Conservation (phyloP, 2,797 vertebrate species). For the Hippocampus kuda region DNA sequence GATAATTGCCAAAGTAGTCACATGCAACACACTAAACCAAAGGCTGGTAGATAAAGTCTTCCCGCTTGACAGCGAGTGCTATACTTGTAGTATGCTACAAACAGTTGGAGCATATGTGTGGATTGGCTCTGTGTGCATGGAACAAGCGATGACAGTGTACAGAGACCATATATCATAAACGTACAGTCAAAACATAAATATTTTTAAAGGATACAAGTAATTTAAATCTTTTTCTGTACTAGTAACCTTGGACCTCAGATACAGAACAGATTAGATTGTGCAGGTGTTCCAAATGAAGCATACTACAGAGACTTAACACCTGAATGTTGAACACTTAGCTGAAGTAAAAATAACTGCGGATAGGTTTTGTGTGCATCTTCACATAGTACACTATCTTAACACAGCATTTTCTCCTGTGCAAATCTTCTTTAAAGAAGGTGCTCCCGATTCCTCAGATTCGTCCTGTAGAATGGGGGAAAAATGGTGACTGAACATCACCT, state of each 20-base stretch:
- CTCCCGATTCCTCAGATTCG: constrained; percentile 77
- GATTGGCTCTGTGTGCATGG: not conserved
- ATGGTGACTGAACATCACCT: not conserved
- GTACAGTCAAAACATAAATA: not conserved
- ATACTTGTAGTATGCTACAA: not conserved
- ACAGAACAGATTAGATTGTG: constrained; percentile 2
- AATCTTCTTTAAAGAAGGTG: constrained; percentile 90
- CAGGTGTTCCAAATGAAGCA: not conserved
- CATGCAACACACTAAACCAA: not conserved
- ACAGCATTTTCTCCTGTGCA: constrained; percentile 78
- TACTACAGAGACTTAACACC: constrained; percentile 19
- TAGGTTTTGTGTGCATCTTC: constrained; percentile 27
- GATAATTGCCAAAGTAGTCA: not conserved
- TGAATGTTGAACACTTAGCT: constrained; percentile 33
- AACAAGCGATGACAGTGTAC: not conserved
- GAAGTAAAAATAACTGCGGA: constrained; percentile 31
- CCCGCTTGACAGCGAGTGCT: not conserved
- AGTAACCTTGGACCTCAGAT: too few relatives aligned
- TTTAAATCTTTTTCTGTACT: not conserved
- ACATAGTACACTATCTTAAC: constrained; percentile 71
- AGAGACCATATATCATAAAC: not conserved
- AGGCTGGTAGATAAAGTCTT: not conserved
- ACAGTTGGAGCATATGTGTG: not conserved
- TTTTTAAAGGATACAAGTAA: not conserved
- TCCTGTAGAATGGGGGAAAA: constrained; percentile 50